Evolutionary conservation across 2,113 vertebrate species (phyloP), one percentile per base, ranked within the genome.

Genomic region (Pluvianellus socialis): DNA sequence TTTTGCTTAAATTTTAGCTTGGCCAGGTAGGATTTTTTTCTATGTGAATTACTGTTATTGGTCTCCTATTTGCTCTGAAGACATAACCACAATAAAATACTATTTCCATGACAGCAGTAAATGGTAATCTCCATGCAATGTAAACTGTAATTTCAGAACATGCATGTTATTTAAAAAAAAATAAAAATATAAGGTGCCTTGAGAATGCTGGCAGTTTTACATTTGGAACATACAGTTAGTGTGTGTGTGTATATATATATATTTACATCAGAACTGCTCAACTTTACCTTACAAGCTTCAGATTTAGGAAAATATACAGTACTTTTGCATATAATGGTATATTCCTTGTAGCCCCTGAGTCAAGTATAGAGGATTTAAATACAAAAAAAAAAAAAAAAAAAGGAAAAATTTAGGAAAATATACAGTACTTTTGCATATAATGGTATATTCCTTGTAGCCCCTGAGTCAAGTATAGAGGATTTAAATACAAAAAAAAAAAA

Each of bases 391-490:
- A 77, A 75, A 38, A 67, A 35, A 38, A 53, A 75, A 88, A 75
- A 72, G 21, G 90, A 96, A 97, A 98, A 98, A 97, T 98, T 98
- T 98, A 98, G 98, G 99, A 99, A 99, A 98, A 98, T 98, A 98
- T 98, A 98, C 98, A 99, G 98, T 98, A 99, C 99, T 99, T 98
- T 98, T 99, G 98, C 98, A 99, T 99, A 99, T 98, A 98, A 99
- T 98, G 98, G 97, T 99, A 98, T 90, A 98, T 98, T 99, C 98
- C 98, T 96, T 98, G 79, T 99, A 99, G 98, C 99, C 99, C 98
- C 99, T 99, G 99, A 99, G 99, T 99, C 99, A 99, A 98, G 98
- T 98, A 98, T 98, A 98, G 98, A 99, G 98, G 97, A 98, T 98
- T 98, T 98, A 98, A 98, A 98, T 98, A 97, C 67, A 97, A 97